Conservation (phyloP, 1,140 invertebrate species). For the Oncopodura yosiiana region DNA sequence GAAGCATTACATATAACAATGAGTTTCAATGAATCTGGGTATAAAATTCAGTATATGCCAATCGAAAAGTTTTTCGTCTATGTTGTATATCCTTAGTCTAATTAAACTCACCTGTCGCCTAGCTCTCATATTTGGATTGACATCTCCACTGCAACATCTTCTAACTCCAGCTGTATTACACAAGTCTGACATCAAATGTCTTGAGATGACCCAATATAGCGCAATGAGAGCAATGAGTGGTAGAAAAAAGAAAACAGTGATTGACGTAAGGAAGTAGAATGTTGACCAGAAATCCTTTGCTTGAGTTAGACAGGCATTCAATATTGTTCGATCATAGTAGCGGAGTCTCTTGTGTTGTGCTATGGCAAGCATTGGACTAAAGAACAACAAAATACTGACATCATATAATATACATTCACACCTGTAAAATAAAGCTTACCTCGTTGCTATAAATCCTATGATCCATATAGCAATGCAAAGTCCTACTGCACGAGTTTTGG, state of each 20-base stretch:
- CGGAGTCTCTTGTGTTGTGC: slow-evolving; percentile 51
- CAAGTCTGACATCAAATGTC: slow-evolving; percentile 67
- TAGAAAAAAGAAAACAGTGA: slow-evolving; percentile 70
- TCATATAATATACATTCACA: not conserved
- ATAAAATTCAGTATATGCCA: too few relatives aligned
- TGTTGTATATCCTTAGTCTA: too few relatives aligned
- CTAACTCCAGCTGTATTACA: slow-evolving; percentile 36
- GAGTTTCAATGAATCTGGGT: too few relatives aligned
- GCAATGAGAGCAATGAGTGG: slow-evolving; percentile 67
- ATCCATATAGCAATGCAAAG: slow-evolving; percentile 77
- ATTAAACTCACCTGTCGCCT: slow-evolving; percentile 32
- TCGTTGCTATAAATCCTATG: slow-evolving; percentile 70
- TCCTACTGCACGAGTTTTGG: slow-evolving; percentile 68
- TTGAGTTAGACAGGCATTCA: slow-evolving; percentile 63
- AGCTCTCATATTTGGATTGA: slow-evolving; percentile 36
- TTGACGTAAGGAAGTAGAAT: slow-evolving; percentile 66
- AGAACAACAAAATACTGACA: slow-evolving; percentile 37
- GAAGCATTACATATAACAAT: too few relatives aligned
- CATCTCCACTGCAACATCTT: slow-evolving; percentile 21
- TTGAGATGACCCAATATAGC: slow-evolving; percentile 71
- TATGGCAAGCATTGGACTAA: slow-evolving; percentile 67
- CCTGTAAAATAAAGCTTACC: slow-evolving; percentile 45
- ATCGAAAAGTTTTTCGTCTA: not conserved
- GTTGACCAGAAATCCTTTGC: slow-evolving; percentile 61
- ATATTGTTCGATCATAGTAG: slow-evolving; percentile 57